Base-by-base conservation (phyloP, 2,888 invertebrate genomes). In the Synanthedon myopaeformis region DNA sequence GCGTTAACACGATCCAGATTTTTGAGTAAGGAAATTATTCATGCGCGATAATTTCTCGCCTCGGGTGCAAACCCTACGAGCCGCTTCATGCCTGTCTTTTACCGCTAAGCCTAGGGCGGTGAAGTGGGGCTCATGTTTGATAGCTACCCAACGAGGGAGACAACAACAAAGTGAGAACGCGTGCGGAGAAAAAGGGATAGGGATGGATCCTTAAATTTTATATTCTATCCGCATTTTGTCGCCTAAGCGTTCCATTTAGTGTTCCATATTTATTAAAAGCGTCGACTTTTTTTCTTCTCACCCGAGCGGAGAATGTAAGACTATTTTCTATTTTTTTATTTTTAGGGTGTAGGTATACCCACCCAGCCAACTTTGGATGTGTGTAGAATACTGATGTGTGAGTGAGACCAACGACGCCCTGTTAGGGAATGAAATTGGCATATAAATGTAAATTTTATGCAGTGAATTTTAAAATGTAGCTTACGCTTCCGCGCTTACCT, bases 401-500 rank as follows among this genome's bases (percentile, higher is more conserved):
- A 80, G 82, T 78, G 81, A 76, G 69, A 76, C 80, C 79, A 73
- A 79, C 78, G 73, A 77, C 79, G 79, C 82, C 77, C 83, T 81
- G 82, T 82, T 84, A 82, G 78, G 83, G 82, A 82, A 84, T 84
- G 82, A 87, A 87, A 87, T 87, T 85, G 87, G 87, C 86, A 86
- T 86, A 86, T 86, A 86, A 86, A 87, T 86, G 87, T 86, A 85
- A 86, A 87, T 87, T 86, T 87, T 85, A 86, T 85, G 86, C 86
- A 75, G 86, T 87, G 87, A 87, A 87, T 87, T 87, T 87, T 87
- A 87, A 86, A 87, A 86, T 84, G 81, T 77, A 85, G 84, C 80
- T 84, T 81, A 86, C 85, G 83, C 82, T 83, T 84, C 79, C 82
- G 72, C 74, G 78, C 77, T 80, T 72, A 73, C 70, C 35, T 35